These are phyloP conservation scores for Heliconius cydno DNA, from an alignment of 2,888 invertebrate genomes.

Conservation along the genomic window DNA sequence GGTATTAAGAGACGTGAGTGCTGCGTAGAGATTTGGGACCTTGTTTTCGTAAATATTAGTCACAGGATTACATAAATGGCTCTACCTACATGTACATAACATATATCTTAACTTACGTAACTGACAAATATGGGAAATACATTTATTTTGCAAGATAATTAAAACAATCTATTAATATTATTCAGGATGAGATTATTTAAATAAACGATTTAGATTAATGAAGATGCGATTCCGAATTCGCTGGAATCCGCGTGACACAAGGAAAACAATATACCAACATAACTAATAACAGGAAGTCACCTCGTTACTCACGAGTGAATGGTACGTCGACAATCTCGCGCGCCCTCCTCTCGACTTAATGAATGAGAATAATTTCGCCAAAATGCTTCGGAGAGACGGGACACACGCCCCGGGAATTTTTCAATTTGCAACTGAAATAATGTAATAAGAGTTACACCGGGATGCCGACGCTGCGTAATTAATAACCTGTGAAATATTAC, in stretches of 20 bases:
- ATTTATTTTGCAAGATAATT: constrained; percentile 17
- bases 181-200: background rate
- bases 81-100: constrained; percentile 1
- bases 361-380: constrained; percentile 83
- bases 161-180: background rate
- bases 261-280: constrained; percentile 79
- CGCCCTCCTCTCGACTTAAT: constrained; percentile 80
- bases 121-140: constrained; percentile 31
- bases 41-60: constrained; percentile 51
- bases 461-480: constrained; percentile 80
- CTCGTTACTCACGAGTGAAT: constrained; percentile 81
- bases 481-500: constrained; percentile 83
- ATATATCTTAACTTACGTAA: constrained; percentile 27
- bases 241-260: constrained; percentile 58
- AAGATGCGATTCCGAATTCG: constrained; percentile 43
- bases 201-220: constrained; percentile 21
- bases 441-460: constrained; percentile 83
- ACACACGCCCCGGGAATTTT: constrained; percentile 83
- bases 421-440: constrained; percentile 84
- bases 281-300: constrained; percentile 81
- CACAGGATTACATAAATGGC: constrained; percentile 46
- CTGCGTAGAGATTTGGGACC: constrained; percentile 65
- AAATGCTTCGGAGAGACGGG: constrained; percentile 82
- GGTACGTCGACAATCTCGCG: constrained; percentile 80
- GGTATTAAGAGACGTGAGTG: constrained; percentile 73